A percentile compares a stretch with the other conserved stretches of the same genome.
phyloP scores from a whole-genome alignment of 2,888 invertebrate species.

The Tetramorium bicarinatum region DNA sequence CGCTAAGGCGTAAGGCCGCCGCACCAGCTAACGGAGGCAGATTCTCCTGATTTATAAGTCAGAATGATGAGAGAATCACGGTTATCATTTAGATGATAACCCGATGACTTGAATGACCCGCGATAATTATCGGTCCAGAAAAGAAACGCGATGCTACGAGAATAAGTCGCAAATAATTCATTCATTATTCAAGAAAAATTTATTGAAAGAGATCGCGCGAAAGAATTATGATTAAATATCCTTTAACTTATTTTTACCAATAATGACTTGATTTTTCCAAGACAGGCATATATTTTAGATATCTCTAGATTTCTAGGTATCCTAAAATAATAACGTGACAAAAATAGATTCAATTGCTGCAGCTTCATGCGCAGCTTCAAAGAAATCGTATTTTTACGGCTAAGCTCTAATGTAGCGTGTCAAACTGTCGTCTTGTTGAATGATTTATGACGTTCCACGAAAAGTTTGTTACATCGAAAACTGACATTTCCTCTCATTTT shows the following conservation, averaged over 20 bases:
- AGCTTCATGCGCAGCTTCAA: conserved; percentile 3
- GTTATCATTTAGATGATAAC: conserved; percentile 1
- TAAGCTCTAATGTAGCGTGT: conserved; percentile 7
- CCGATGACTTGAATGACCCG: conserved; percentile 13
- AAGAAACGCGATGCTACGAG: background rate
- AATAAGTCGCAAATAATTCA: conserved; percentile 16
- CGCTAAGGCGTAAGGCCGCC: background rate
- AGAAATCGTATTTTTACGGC: conserved; percentile 32
- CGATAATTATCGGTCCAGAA: background rate
- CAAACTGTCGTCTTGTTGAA: conserved; percentile 35
- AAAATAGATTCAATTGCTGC: conserved; percentile 28
- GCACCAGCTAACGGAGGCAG: conserved; percentile 12
- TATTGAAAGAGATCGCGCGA: background rate
- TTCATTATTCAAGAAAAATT: background rate
- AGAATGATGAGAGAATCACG: conserved; percentile 52
- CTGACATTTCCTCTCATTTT: conserved; percentile 20
- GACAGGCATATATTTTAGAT: background rate
- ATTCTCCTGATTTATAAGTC: conserved; percentile 61
- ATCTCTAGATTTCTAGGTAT: background rate
- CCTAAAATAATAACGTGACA: conserved; percentile 5
- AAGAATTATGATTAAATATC: background rate
- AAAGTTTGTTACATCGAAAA: conserved; percentile 13
- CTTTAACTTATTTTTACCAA: background rate
- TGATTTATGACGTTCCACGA: conserved; percentile 36
- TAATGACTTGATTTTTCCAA: background rate